Evolutionary conservation across 2,888 invertebrate species (phyloP).

Genomic region (Ellobium chinense): DNA sequence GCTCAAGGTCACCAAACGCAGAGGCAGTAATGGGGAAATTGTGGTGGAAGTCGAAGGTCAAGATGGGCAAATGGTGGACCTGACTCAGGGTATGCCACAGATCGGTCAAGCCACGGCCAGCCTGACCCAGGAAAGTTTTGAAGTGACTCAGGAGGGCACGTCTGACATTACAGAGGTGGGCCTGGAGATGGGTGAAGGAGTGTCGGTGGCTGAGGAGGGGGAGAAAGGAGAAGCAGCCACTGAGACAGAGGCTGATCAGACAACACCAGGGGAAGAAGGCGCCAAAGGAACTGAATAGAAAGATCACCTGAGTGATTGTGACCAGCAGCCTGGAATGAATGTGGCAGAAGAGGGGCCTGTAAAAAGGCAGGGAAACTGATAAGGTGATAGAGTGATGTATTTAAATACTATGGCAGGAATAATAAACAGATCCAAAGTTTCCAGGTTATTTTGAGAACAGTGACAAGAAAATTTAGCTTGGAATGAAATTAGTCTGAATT

Average conservation of each 20-base stretch:
- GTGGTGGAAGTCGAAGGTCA: slow-evolving; percentile 44
- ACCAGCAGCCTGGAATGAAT: no score
- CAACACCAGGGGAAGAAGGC: not conserved
- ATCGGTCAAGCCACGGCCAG: not conserved
- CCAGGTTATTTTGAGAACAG: no score
- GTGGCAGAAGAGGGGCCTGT: no score
- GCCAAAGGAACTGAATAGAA: no score
- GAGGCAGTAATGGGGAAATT: slow-evolving; percentile 42
- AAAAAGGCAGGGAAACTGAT: no score
- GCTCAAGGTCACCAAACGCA: slow-evolving; percentile 37
- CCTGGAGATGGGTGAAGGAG: not conserved
- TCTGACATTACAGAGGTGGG: no score
- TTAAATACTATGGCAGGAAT: no score
- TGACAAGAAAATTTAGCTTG: no score
- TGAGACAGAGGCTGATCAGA: not conserved
- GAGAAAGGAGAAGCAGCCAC: not conserved
- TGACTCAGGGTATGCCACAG: slow-evolving; percentile 2
- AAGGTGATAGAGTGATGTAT: no score
- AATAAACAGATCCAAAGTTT: no score
- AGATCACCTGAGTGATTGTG: no score
- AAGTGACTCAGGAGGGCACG: not conserved
- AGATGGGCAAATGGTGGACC: slow-evolving; percentile 34
- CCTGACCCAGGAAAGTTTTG: not conserved
- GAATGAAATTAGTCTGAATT: no score
- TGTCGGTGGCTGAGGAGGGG: not conserved